Base-by-base conservation (phyloP, 2,888 invertebrate genomes). In the Congeria kusceri region DNA sequence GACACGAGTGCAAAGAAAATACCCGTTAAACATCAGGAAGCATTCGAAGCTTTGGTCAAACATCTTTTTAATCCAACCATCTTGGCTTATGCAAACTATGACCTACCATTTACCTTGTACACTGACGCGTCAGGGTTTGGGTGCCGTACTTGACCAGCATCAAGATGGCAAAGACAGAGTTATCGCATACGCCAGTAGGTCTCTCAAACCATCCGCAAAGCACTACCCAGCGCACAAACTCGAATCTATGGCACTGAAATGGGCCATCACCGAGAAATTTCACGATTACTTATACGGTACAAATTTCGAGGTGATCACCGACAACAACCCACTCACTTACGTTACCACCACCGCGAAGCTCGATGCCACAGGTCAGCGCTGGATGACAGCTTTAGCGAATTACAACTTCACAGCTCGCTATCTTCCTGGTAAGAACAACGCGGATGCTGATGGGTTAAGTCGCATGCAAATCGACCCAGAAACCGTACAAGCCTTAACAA, bases 301-400 rank as follows among this genome's bases (percentile, higher is more conserved):
- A 11, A 39, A 11, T 13, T 39, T 39, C 39, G 39, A 39, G 13
- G 39, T 39, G 15, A 15, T 39, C 39, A 39, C 39, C 15, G 39
- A 39, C 39, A 39, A 39, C 9, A 5, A 39, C 39, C 39, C 39
- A 15, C 39, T 39, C 9, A 15, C 15, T 15, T 39, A 39, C 15
- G 39, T 39, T 39, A 13, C 1, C 1, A 39, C 44, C 3, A 53
- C 25, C 27, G 53, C 46, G 15, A 47, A 23, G 28, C 65, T 25
- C 25, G 49, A 25, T 18, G 65, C 65, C 11, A 65, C 65, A 28
- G 65, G 65, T 28, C 66, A 72, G 27, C 56, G 66, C 11, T 73
- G 73, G 73, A 13, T 73, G n/a, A 66, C 73, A 27, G 65, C 66
- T 23, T 53, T 73, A 1, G 27, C 66, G 20, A 58, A 47, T 18